Percentiles rank a stretch among this genome's conserved stretches.
Conservation (phyloP, 2,888 invertebrate genomes). For the Clistopyga incitator region DNA sequence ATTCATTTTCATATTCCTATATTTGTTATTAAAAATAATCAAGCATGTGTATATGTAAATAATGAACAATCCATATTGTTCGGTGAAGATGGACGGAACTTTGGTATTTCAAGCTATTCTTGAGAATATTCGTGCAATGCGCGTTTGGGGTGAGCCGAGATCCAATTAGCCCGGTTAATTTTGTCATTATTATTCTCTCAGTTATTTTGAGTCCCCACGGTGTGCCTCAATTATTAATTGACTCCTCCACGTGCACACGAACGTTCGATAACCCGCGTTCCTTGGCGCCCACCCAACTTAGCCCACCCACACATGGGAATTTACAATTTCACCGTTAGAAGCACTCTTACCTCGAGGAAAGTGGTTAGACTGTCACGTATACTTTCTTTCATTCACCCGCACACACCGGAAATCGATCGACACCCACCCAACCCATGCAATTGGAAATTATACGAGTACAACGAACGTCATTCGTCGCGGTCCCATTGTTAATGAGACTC, state of each 20-base stretch:
- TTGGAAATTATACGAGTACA: background rate
- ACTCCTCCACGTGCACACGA: background rate
- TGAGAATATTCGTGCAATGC: too few species aligned
- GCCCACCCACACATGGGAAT: conserved; percentile 9
- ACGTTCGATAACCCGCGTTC: background rate
- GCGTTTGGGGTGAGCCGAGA: too few species aligned
- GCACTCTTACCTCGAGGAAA: background rate
- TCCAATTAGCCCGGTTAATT: too few species aligned
- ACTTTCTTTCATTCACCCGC: conserved; percentile 10
- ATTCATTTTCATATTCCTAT: too few species aligned
- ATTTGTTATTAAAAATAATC: too few species aligned
- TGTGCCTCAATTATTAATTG: conserved; percentile 6
- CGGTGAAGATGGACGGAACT: too few species aligned
- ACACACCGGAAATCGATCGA: conserved; percentile 3
- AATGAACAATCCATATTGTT: too few species aligned
- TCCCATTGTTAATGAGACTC: background rate
- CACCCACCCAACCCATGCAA: background rate
- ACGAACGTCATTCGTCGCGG: background rate
- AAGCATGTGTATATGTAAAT: too few species aligned
- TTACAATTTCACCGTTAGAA: conserved; percentile 1
- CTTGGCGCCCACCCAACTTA: conserved; percentile 15
- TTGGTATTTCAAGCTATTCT: too few species aligned
- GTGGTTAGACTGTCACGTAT: background rate
- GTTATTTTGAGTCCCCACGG: background rate
- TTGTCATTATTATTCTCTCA: background rate